Percentiles rank a stretch among this genome's conserved stretches.
phyloP scores from a whole-genome alignment of 1,140 invertebrate species.

The Aporrectodea caliginosa region DNA sequence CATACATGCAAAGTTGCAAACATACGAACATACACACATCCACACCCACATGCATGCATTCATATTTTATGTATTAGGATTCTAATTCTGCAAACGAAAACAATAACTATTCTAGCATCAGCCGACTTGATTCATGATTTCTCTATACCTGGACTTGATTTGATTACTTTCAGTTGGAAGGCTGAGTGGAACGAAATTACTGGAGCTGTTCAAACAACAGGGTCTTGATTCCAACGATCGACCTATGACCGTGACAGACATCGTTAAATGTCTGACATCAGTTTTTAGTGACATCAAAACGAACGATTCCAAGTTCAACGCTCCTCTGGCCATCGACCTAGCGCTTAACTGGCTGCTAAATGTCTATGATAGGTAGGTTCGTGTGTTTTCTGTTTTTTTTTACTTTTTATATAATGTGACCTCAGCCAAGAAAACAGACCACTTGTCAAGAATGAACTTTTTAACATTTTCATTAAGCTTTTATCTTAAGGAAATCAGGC shows the following conservation, averaged over 20 bases:
- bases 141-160: too few species aligned
- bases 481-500: too few species aligned
- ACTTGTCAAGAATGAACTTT: too few species aligned
- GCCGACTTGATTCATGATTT: too few species aligned
- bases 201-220: constrained; percentile 90
- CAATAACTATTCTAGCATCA: too few species aligned
- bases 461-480: too few species aligned
- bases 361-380: constrained; percentile 87
- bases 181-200: constrained; percentile 73
- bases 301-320: constrained; percentile 64
- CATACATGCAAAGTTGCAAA: not conserved
- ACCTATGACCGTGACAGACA: constrained; percentile 89
- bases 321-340: constrained; percentile 88
- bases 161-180: constrained; percentile 79
- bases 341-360: constrained; percentile 97
- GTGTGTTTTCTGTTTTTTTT: too few species aligned
- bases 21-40: not conserved
- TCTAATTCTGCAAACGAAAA: too few species aligned
- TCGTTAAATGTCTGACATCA: constrained; percentile 85
- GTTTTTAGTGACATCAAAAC: constrained; percentile 76
- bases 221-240: constrained; percentile 90
- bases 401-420: too few species aligned
- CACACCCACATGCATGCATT: not conserved
- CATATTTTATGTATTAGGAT: too few species aligned
- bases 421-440: too few species aligned